Conservation (phyloP, 1,140 invertebrate genomes). For the Tetranychus urticae region DNA sequence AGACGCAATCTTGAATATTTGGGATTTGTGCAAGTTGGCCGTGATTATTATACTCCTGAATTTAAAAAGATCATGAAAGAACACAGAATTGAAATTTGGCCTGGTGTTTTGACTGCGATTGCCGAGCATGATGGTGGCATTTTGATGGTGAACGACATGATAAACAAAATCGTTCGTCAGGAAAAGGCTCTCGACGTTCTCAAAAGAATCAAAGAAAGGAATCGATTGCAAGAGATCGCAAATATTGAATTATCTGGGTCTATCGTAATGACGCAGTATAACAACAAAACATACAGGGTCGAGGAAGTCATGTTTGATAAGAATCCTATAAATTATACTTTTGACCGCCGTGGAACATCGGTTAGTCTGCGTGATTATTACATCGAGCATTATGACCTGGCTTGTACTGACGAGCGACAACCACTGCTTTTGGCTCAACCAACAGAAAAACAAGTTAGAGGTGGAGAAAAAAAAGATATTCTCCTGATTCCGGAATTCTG, state of each 20-base stretch:
- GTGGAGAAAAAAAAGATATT: constrained; percentile 3
- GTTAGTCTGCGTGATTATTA: constrained; percentile 20
- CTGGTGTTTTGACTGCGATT: constrained; percentile 39
- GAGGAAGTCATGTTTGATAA: constrained; percentile 25
- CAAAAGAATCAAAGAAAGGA: neutral
- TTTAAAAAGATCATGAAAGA: neutral
- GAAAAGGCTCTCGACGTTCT: constrained; percentile 13
- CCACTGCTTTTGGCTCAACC: constrained; percentile 17
- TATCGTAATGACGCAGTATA: constrained; percentile 24
- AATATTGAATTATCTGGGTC: constrained; percentile 12
- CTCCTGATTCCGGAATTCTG: constrained; percentile 21
- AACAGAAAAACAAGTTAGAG: constrained; percentile 7
- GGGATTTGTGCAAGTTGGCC: neutral
- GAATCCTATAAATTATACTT: constrained; percentile 17
- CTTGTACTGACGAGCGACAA: constrained; percentile 18
- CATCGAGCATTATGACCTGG: constrained; percentile 18
- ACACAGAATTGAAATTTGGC: constrained; percentile 11
- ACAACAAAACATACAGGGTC: constrained; percentile 25
- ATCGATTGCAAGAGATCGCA: constrained; percentile 1
- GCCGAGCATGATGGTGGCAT: constrained; percentile 44
- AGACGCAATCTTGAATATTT: neutral
- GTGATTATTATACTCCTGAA: constrained; percentile 4
- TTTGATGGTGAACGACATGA: constrained; percentile 44
- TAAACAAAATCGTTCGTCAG: constrained; percentile 41
- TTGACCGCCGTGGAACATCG: constrained; percentile 16